Conservation (phyloP, 2,113 vertebrate genomes). For the Triplophysa siluroides region DNA sequence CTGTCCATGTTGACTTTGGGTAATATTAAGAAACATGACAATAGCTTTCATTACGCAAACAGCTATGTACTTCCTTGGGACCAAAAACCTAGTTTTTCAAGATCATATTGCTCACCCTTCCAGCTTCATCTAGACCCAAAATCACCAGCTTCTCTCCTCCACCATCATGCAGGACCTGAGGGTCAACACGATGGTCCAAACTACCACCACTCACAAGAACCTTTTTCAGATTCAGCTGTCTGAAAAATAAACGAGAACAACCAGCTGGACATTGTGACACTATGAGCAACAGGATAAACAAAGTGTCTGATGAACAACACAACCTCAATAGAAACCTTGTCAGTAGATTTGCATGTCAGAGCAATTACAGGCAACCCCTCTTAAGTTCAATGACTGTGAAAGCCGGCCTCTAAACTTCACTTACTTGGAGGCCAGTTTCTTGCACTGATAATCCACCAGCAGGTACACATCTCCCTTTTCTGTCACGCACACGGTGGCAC, state of each 20-base stretch:
- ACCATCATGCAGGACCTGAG: slow-evolving; percentile 86
- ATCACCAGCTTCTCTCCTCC: slow-evolving; percentile 85
- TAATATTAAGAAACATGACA: not conserved
- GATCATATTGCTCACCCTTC: slow-evolving; percentile 79
- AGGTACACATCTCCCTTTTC: slow-evolving; percentile 93
- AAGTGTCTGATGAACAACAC: not conserved
- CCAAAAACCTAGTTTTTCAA: too few relatives aligned
- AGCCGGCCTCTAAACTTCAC: slow-evolving; percentile 46
- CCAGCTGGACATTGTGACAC: not conserved
- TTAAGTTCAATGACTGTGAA: not conserved
- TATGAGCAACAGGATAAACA: not conserved
- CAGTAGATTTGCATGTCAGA: not conserved
- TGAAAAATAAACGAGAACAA: slow-evolving; percentile 56
- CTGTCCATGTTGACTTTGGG: not conserved
- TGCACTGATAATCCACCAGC: slow-evolving; percentile 93
- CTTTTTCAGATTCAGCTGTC: slow-evolving; percentile 93
- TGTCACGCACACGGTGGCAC: slow-evolving; percentile 91
- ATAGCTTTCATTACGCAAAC: not conserved
- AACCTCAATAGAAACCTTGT: not conserved
- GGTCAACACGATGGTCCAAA: slow-evolving; percentile 89
- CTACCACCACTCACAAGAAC: slow-evolving; percentile 88
- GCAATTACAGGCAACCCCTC: not conserved
- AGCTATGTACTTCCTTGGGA: too few relatives aligned
- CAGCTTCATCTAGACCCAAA: slow-evolving; percentile 89
- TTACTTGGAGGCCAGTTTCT: slow-evolving; percentile 95